Percentiles rank a stretch among this genome's conserved stretches.
Conservation (phyloP, 2,113 vertebrate genomes). For the Bufo gargarizans region DNA sequence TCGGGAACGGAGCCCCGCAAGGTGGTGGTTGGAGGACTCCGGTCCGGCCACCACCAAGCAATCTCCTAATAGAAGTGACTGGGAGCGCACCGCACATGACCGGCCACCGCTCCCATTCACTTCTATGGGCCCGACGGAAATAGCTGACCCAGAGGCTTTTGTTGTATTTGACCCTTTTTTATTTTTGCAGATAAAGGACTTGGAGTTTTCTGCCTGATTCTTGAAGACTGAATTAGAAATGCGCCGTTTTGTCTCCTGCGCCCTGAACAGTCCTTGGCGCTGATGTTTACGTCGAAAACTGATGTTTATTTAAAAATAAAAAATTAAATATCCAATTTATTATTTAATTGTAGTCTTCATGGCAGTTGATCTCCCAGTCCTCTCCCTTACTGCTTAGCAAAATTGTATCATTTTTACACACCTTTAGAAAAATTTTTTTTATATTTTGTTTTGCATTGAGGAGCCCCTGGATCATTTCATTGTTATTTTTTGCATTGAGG, state of each 20-base stretch:
- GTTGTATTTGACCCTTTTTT: background rate
- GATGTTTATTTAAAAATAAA: background rate
- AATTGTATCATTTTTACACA: background rate
- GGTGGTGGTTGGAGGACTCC: too few species aligned
- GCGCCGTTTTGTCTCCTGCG: background rate
- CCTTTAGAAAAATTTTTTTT: too few species aligned
- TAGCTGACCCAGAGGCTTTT: background rate
- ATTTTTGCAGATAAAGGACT: conserved; percentile 4
- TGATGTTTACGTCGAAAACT: background rate
- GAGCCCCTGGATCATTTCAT: too few species aligned
- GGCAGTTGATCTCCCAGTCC: background rate
- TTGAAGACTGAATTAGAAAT: background rate
- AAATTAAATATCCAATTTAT: background rate
- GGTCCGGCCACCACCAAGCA: too few species aligned
- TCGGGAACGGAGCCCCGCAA: too few species aligned
- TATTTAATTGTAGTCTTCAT: background rate
- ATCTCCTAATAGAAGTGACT: too few species aligned
- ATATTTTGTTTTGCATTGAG: too few species aligned
- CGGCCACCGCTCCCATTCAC: too few species aligned
- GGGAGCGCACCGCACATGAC: too few species aligned
- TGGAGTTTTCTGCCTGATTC: background rate
- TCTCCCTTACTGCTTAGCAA: background rate
- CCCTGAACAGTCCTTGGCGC: background rate
- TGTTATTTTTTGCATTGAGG: too few species aligned
- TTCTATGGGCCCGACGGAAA: too few species aligned